Base-by-base conservation (phyloP, 1,140 invertebrate genomes). In the Ips nitidus region DNA sequence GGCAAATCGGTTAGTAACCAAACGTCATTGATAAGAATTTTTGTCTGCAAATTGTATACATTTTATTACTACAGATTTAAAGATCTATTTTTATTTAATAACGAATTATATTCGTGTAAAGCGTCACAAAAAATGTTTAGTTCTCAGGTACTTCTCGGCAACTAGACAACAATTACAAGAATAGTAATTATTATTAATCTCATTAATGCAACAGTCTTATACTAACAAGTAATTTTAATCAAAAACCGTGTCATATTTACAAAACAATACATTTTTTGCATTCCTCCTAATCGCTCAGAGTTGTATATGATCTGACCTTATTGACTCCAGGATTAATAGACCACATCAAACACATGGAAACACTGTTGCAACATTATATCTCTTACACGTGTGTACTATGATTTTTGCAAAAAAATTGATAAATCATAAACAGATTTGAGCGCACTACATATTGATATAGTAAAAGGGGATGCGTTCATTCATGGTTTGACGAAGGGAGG, bases 381-480 rank as follows among this genome's bases (percentile, higher is more conserved):
- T 39, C 7, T 37, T 55, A 56, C 53, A 56, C 53, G 53, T 56
- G 53, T 56, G 53, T 7, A 3, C n/a, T 56, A 7, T 50, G 45
- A 50, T 8, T 50, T 50, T 50, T 50, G 22, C 22, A 22, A 22
- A 22, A 22, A 22, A 22, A 22, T 22, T 22, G 22, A 22, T 22
- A 22, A 22, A 22, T 22, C 22, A 22, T 22, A 22, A 22, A 22
- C 22, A 22, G 22, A 22, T 22, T 22, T 22, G 22, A 22, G 22
- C 22, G 22, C 22, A 22, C 22, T 22, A 22, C 22, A 22, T 22
- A 22, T 22, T 8, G 50, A 38, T 39, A 59, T 59, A 55, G 50
- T 53, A 61, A 69, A 69, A 69, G 66, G 60, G 45, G 37, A 55
- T 62, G 42, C 38, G 55, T 68, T 68, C 66, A 68, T 69, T 69